phyloP scores from a whole-genome alignment of 2,113 vertebrate species.

The Carettochelys insculpta region DNA sequence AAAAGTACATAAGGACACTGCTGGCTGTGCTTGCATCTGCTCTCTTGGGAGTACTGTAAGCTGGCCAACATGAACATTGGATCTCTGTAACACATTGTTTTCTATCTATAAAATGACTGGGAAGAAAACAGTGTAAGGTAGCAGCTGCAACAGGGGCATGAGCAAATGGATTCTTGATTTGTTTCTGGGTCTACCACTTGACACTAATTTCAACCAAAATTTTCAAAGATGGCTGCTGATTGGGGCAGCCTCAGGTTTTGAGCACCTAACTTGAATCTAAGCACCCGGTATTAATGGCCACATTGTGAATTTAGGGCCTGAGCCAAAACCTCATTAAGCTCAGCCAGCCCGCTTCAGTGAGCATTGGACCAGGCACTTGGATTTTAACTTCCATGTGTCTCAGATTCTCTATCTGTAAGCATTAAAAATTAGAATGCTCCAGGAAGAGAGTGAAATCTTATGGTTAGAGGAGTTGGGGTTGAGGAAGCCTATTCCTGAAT shows the following conservation, averaged over 20 bases:
- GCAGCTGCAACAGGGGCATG: background rate
- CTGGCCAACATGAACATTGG: background rate
- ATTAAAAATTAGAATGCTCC: slow-evolving; percentile 24
- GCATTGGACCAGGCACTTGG: background rate
- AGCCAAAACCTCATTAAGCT: background rate
- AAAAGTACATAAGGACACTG: slow-evolving; percentile 22
- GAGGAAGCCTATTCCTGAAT: slow-evolving; percentile 16
- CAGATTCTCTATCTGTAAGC: background rate
- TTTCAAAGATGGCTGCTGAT: background rate
- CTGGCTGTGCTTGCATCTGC: background rate
- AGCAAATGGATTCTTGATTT: background rate
- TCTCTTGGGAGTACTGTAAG: background rate
- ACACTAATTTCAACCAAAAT: background rate
- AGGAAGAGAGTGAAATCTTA: slow-evolving; percentile 26
- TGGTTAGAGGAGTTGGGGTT: slow-evolving; percentile 1
- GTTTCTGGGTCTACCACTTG: background rate
- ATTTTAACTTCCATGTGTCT: background rate
- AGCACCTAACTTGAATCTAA: background rate
- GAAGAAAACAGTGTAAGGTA: background rate
- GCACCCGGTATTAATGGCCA: background rate
- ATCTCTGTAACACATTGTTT: background rate
- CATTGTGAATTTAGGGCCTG: background rate
- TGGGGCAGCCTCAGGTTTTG: background rate
- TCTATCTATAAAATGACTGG: background rate
- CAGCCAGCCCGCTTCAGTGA: background rate